Evolutionary conservation across 2,888 invertebrate genomes (phyloP), one percentile per base, ranked within the genome.

Genomic region (Melanotus villosus): DNA sequence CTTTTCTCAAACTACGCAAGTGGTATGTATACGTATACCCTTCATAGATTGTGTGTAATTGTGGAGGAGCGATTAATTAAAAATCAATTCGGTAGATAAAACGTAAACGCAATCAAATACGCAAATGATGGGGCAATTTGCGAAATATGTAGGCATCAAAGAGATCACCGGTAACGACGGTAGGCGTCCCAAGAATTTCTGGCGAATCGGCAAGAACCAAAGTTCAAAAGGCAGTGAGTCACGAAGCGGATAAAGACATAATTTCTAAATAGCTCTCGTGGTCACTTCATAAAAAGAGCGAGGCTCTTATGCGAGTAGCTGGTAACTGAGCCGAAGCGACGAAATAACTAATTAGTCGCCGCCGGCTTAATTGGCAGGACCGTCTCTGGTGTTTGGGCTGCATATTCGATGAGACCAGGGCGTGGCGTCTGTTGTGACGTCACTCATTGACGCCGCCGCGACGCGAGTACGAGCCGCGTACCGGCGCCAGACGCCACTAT

Each of bases 361-460:
- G 59, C 38, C 54, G 62, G 23, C 12, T 62, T 67, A 70, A 70
- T 72, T 73, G 70, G 62, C 59, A 67, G 72, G 69, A 58, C 63
- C 70, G 69, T 41, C 64, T 63, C 63, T 32, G 60, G 34, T 69
- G 45, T 65, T 67, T 54, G 62, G 58, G 45, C 47, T 62, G 54
- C 65, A 68, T 68, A 65, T 64, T 65, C 47, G 54, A 68, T 56
- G 60, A 68, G 50, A 73, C 71, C 72, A 73, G 80, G 82, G 82
- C 80, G 83, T 80, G 82, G 81, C 79, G 79, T 84, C 83, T 83
- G 81, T 76, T 78, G 83, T 87, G 87, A 87, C 87, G 87, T 87
- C 87, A 87, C 83, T 85, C 87, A 87, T 87, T 87, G 87, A 87
- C 86, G 86, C 85, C 85, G 84, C 81, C 81, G 80, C 80, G 82